Conservation (phyloP, 2,797 vertebrate species). For the Cuculus canorus region DNA sequence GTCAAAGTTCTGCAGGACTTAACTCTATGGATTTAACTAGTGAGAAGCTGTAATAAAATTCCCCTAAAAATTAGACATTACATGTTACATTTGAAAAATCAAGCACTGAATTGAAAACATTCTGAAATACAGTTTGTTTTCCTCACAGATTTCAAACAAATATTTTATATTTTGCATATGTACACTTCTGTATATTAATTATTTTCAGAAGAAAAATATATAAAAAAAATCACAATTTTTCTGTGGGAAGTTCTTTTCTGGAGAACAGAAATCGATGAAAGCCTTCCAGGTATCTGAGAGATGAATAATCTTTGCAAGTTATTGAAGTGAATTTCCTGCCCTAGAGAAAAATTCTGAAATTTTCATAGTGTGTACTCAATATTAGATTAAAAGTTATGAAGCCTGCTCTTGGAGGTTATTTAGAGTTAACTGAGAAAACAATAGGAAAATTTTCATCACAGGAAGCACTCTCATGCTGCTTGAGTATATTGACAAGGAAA, state of each 20-base stretch:
- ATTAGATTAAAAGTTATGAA: not conserved
- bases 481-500: not conserved
- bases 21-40: accelerated
- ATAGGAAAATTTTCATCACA: not conserved
- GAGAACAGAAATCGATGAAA: not conserved
- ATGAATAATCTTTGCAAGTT: not conserved
- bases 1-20: not conserved
- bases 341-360: not conserved
- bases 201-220: not conserved
- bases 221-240: not conserved
- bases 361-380: not conserved
- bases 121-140: not conserved
- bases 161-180: not conserved
- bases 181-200: not conserved
- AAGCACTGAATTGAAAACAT: not conserved
- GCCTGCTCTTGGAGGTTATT: not conserved
- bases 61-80: not conserved
- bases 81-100: not conserved
- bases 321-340: not conserved
- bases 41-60: not conserved
- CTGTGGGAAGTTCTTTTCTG: not conserved
- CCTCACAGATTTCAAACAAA: not conserved
- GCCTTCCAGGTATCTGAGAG: not conserved
- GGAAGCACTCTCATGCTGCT: not conserved
- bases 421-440: not conserved